Conservation (phyloP, 2,888 invertebrate species). For the Orchesella flavescens region DNA sequence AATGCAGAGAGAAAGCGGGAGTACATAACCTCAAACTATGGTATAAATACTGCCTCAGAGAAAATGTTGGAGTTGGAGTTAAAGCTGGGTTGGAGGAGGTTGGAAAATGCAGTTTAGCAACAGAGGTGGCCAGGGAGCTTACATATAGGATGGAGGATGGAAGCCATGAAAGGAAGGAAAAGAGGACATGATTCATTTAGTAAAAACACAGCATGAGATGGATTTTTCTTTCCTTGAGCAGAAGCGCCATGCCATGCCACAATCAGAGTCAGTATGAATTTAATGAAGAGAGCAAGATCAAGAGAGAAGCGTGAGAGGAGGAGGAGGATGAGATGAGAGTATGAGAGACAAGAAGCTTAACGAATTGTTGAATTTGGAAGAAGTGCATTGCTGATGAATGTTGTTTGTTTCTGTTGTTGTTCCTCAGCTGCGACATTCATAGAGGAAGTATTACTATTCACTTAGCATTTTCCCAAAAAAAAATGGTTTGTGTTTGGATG, state of each 20-base stretch:
- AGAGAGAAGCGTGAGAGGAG: background rate
- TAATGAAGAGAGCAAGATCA: background rate
- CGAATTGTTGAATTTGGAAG: constrained; percentile 6
- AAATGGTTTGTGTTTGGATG: no score
- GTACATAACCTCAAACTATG: background rate
- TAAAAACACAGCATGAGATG: constrained; percentile 36
- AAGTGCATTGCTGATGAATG: background rate
- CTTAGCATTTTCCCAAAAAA: no score
- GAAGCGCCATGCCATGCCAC: background rate
- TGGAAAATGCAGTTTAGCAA: constrained; percentile 17
- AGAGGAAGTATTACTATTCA: background rate
- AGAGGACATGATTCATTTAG: constrained; percentile 60
- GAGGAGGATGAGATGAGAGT: no score
- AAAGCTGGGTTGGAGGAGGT: background rate
- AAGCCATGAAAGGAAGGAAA: no score
- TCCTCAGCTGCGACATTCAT: background rate
- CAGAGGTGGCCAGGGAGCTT: no score
- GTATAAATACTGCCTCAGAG: constrained; percentile 16
- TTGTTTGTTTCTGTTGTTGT: background rate
- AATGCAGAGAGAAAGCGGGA: background rate
- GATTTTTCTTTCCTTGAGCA: background rate
- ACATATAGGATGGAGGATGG: no score
- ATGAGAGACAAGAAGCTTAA: constrained; percentile 25
- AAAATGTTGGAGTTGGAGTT: background rate
- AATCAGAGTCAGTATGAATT: constrained; percentile 4